These are phyloP conservation scores for Delphinapterus leucas DNA, from an alignment of 2,113 vertebrate species.

Conservation along the genomic window DNA sequence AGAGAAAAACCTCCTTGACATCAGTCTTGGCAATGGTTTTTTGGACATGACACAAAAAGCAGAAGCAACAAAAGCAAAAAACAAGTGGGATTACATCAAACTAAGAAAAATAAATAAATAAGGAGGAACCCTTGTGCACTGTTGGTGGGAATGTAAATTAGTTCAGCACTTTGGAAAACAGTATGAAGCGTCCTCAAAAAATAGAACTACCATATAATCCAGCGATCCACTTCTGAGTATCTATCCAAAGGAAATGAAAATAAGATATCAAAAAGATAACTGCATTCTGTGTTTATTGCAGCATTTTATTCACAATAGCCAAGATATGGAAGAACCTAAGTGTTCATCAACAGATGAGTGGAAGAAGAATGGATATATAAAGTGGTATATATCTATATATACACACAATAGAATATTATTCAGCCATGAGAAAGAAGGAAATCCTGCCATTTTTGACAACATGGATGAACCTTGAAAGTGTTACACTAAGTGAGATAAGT, in stretches of 20 bases:
- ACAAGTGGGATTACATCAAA: neutral
- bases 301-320: neutral
- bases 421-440: neutral
- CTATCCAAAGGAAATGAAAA: neutral
- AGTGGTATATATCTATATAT: neutral
- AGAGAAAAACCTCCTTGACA: neutral
- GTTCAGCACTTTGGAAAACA: neutral
- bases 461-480: neutral
- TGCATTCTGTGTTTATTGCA: neutral
- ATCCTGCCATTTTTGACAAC: neutral
- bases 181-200: neutral
- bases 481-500: neutral
- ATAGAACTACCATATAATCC: neutral
- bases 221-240: neutral
- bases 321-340: neutral
- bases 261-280: neutral
- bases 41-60: neutral
- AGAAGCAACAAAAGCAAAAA: neutral
- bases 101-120: neutral
- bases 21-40: neutral
- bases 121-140: neutral
- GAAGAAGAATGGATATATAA: neutral
- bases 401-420: neutral
- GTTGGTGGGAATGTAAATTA: neutral
- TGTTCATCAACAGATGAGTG: neutral